Percentiles rank a stretch among this genome's conserved stretches.
These are phyloP conservation scores for Mechanitis mazaeus DNA, from an alignment of 2,888 invertebrate genomes.

Conservation along the genomic window DNA sequence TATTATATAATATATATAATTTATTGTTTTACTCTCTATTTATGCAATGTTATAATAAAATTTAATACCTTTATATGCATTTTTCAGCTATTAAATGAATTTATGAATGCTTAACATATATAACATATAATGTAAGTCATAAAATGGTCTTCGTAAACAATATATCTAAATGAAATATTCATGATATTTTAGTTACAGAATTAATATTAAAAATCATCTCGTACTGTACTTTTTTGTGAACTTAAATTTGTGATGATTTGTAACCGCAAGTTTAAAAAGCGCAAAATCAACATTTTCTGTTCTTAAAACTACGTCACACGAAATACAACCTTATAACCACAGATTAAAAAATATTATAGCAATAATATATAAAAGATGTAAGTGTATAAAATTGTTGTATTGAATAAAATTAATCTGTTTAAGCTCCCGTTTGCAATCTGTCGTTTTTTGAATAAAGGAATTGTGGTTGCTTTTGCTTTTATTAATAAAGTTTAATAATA, in stretches of 20 bases:
- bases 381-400: constrained; percentile 21
- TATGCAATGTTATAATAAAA: background rate
- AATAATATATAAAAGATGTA: constrained; percentile 1
- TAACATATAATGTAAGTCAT: too few relatives aligned
- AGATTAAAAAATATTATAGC: constrained; percentile 4
- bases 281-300: constrained; percentile 4
- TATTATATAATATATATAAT: too few relatives aligned
- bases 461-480: constrained; percentile 32
- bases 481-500: constrained; percentile 6
- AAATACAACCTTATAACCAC: constrained; percentile 10
- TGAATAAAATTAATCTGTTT: constrained; percentile 35
- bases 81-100: background rate
- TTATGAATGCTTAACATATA: too few relatives aligned
- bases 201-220: too few relatives aligned
- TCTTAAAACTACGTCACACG: background rate
- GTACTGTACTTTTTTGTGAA: background rate
- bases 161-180: too few relatives aligned
- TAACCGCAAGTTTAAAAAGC: constrained; percentile 22
- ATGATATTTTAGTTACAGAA: too few relatives aligned
- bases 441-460: constrained; percentile 34
- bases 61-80: too few relatives aligned
- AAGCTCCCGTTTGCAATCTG: constrained; percentile 47
- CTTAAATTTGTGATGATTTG: constrained; percentile 23
- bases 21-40: too few relatives aligned
- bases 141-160: too few relatives aligned